Evolutionary conservation across 2,888 invertebrate species (phyloP).

Genomic region (Elysia crispata): DNA sequence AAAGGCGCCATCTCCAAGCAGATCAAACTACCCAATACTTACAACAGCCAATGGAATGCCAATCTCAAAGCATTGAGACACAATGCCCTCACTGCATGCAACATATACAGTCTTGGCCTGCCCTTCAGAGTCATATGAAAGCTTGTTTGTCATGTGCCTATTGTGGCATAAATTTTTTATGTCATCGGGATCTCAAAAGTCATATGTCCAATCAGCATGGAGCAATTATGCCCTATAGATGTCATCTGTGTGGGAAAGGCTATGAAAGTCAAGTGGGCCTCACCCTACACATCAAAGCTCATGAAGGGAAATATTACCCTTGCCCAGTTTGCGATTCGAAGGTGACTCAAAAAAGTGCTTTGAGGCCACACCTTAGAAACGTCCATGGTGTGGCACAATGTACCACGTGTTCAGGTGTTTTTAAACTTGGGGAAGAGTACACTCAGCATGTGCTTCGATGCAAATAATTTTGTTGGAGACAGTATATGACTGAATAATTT

Average conservation of each 20-base stretch:
- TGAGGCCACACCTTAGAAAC: slow-evolving; percentile 32
- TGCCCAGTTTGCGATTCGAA: slow-evolving; percentile 35
- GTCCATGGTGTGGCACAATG: slow-evolving; percentile 35
- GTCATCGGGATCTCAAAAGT: slow-evolving; percentile 6
- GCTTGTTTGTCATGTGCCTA: neutral
- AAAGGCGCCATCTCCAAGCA: too few relatives aligned
- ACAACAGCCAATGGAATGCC: too few relatives aligned
- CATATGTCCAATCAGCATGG: slow-evolving; percentile 43
- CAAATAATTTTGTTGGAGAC: neutral
- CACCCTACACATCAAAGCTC: slow-evolving; percentile 34
- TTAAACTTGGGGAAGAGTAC: slow-evolving; percentile 36
- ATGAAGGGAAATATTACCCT: slow-evolving; percentile 28
- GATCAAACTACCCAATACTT: too few relatives aligned
- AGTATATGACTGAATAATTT: too few relatives aligned
- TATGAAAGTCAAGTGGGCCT: slow-evolving; percentile 40
- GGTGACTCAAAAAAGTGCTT: slow-evolving; percentile 27
- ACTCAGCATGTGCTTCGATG: slow-evolving; percentile 36
- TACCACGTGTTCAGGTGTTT: slow-evolving; percentile 1
- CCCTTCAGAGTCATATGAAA: neutral
- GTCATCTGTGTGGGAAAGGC: slow-evolving; percentile 27
- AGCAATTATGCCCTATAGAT: slow-evolving; percentile 11
- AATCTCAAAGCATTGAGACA: too few relatives aligned
- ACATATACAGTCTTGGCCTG: too few relatives aligned
- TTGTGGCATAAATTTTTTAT: neutral
- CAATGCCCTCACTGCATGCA: too few relatives aligned